Evolutionary conservation across 2,888 invertebrate species (phyloP).

Genomic region (Stegophylla sp.): DNA sequence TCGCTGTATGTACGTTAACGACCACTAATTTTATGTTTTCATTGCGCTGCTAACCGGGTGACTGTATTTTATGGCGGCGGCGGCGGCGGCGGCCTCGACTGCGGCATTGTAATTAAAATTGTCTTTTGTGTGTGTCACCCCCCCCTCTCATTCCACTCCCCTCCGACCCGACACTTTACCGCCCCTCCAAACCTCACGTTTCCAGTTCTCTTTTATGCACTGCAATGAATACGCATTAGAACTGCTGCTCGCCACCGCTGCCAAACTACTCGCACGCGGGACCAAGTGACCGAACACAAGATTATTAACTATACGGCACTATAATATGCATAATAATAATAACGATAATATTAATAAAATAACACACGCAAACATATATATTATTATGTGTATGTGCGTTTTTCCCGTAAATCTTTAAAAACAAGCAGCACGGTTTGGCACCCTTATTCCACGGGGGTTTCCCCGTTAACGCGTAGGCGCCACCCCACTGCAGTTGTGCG

Average conservation of each 20-base stretch:
- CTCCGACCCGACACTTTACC: neutral
- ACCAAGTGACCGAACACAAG: slow-evolving; percentile 36
- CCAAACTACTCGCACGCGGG: neutral
- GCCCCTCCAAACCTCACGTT: neutral
- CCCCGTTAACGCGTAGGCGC: no score
- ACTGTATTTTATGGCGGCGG: slow-evolving; percentile 27
- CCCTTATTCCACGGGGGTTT: no score
- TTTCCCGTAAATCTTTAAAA: no score
- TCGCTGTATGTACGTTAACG: slow-evolving; percentile 30
- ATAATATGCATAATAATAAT: neutral
- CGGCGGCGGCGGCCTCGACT: slow-evolving; percentile 1
- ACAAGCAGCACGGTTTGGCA: no score
- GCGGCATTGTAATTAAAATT: slow-evolving; percentile 55
- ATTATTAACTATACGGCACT: slow-evolving; percentile 10
- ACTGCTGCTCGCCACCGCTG: neutral
- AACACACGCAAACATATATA: no score
- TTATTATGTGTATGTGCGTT: neutral
- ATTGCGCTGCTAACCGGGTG: slow-evolving; percentile 38
- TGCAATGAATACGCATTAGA: slow-evolving; percentile 48
- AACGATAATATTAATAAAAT: no score
- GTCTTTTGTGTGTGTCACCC: slow-evolving; percentile 26
- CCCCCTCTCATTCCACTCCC: neutral
- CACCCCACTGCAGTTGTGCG: no score
- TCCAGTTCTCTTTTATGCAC: slow-evolving; percentile 26
- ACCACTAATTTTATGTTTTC: slow-evolving; percentile 58